phyloP scores from a whole-genome alignment of 2,888 invertebrate species.

The Rhagonycha lutea region DNA sequence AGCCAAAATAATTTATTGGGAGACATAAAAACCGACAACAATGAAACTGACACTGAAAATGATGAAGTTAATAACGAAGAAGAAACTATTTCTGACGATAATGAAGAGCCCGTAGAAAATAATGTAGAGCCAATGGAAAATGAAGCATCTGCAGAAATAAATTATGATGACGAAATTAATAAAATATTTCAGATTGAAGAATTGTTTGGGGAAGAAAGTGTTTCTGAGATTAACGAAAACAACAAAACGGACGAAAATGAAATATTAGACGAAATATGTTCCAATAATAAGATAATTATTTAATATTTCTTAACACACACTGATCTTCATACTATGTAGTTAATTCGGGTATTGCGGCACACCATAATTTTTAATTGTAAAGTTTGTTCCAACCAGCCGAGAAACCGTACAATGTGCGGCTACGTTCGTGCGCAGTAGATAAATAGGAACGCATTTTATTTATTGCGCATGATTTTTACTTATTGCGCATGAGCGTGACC shows the following conservation, averaged over 20 bases:
- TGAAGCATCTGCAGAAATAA: conserved; percentile 7
- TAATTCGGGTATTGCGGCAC: too few species aligned
- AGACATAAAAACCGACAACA: background rate
- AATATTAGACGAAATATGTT: background rate
- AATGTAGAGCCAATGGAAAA: background rate
- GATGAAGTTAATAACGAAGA: conserved; percentile 14
- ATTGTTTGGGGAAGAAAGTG: conserved; percentile 40
- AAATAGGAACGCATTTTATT: too few species aligned
- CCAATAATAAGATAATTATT: background rate
- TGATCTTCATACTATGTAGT: too few species aligned
- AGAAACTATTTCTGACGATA: conserved; percentile 8
- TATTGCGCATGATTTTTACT: too few species aligned
- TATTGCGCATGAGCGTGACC: too few species aligned
- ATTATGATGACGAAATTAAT: conserved; percentile 40
- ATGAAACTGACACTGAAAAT: conserved; percentile 7
- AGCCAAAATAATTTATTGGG: conserved; percentile 6
- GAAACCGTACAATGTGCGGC: too few species aligned
- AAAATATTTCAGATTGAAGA: conserved; percentile 42
- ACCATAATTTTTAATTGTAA: too few species aligned
- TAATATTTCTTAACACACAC: background rate
- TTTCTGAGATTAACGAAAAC: background rate
- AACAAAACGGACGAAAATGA: background rate
- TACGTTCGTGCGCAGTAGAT: too few species aligned
- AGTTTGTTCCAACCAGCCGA: too few species aligned
- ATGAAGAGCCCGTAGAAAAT: background rate